Evolutionary conservation across 1,140 invertebrate genomes (phyloP).

Genomic region (Chionoecetes opilio): DNA sequence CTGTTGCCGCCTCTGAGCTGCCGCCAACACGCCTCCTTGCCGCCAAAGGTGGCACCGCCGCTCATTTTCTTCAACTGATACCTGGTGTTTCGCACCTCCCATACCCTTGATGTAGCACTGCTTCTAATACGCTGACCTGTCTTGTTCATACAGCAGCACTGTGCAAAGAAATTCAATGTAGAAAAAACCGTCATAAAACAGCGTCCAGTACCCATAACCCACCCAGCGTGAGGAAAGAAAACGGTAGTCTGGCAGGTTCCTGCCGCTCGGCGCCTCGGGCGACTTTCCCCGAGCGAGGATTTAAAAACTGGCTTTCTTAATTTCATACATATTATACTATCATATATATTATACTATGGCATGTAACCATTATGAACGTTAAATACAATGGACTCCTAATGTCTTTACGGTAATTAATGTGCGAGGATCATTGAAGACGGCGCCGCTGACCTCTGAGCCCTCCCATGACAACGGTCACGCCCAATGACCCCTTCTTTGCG

Average conservation of each 20-base stretch:
- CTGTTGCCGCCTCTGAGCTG: conserved; percentile 66
- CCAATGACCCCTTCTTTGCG: background rate
- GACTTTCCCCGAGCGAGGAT: conserved; percentile 36
- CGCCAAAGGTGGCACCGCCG: background rate
- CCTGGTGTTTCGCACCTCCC: background rate
- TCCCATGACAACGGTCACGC: too few relatives aligned
- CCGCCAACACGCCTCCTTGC: conserved; percentile 24
- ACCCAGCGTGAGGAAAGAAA: conserved; percentile 62
- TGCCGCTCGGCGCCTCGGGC: conserved; percentile 40
- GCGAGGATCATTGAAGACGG: too few relatives aligned
- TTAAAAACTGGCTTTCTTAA: background rate
- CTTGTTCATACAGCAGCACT: background rate
- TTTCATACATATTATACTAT: background rate
- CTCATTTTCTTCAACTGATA: background rate
- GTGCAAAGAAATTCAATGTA: background rate
- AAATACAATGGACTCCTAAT: background rate
- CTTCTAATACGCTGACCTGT: background rate
- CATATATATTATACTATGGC: background rate
- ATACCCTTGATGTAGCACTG: background rate
- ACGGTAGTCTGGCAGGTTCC: conserved; percentile 52
- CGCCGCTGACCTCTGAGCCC: too few relatives aligned
- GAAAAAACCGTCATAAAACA: conserved; percentile 8
- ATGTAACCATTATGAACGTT: background rate
- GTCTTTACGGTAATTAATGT: too few relatives aligned
- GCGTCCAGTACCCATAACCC: background rate